A percentile compares a stretch with the other conserved stretches of the same genome.
Evolutionary conservation across 2,888 invertebrate species (phyloP).

Genomic region (Abrostola tripartita): DNA sequence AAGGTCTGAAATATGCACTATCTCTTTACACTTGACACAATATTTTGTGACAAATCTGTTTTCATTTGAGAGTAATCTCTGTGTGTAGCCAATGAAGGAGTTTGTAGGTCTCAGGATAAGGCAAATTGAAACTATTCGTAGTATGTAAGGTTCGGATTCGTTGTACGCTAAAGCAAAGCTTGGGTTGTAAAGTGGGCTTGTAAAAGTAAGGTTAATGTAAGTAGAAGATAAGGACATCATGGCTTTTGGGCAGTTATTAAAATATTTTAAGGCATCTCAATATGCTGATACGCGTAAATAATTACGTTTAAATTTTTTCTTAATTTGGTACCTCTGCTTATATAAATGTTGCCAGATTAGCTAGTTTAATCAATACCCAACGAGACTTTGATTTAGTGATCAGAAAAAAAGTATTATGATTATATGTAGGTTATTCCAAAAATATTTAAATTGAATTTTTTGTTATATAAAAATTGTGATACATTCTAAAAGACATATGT

Average conservation of each 20-base stretch:
- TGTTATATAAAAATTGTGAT: conserved; percentile 32
- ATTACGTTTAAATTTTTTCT: conserved; percentile 15
- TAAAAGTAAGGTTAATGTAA: conserved; percentile 26
- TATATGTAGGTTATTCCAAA: not conserved
- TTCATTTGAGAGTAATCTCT: conserved; percentile 11
- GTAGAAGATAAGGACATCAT: conserved; percentile 33
- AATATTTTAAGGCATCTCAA: conserved; percentile 20
- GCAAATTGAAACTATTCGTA: conserved; percentile 51
- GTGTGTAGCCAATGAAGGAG: conserved; percentile 12
- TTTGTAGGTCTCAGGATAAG: conserved; percentile 39
- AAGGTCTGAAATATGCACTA: conserved; percentile 20
- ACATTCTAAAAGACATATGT: conserved; percentile 34
- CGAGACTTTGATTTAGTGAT: conserved; percentile 2
- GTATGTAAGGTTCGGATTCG: conserved; percentile 46
- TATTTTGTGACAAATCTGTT: conserved; percentile 16
- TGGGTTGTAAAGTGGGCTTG: conserved; percentile 58
- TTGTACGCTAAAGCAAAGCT: conserved; percentile 58
- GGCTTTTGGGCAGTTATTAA: conserved; percentile 17
- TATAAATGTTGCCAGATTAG: conserved; percentile 5
- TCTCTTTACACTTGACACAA: conserved; percentile 31
- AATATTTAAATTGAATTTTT: conserved; percentile 8
- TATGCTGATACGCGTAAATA: not conserved
- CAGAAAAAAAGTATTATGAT: too few relatives aligned
- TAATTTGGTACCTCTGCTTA: conserved; percentile 21
- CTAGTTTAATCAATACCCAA: not conserved